Evolutionary conservation across 2,113 vertebrate genomes (phyloP), one percentile per base, ranked within the genome.

Genomic region (Falcunculus frontatus): DNA sequence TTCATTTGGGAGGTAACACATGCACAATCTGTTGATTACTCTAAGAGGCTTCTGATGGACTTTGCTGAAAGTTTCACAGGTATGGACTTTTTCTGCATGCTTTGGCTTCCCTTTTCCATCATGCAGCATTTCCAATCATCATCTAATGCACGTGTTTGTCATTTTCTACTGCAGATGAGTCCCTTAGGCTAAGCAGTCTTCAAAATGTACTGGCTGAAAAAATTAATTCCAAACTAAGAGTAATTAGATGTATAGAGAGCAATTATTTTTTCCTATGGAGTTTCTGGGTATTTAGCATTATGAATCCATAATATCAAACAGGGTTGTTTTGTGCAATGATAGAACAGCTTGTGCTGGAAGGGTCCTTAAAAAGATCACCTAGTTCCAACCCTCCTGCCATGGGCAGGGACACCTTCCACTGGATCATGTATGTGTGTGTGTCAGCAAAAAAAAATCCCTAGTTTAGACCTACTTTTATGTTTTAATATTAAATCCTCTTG

Each of bases 11-110:
- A 94, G 69, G 72, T 70, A 93, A 93, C 94, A 94, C 90, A 70
- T 30, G 68, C 62, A 41, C 84, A 95, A 84, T 96, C 96, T 98
- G 94, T 92, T 97, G 92, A 96, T 96, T 88, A 84, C 90, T 95
- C 57, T 37, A 67, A 39, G 49, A 91, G 75, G 93, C 93, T 94
- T 96, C 94, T 70, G 47, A 52, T 57, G 30, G 63, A 70, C 91
- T 97, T 95, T 59, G 74, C 75, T 60, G 89, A 65, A n/a, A 69
- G 33, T 96, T 97, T 93, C 84, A 80, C 53, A 91, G 60, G 52
- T 84, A 82, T 5, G 25, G 62, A 62, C 89, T 72, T 93, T 19
- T 50, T 27, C 75, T 65, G 30, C 39, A 29, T 3, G 7, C 13
- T n/a, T 52, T 57, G 32, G 41, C 46, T 69, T 81, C 50, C 11